Conservation (phyloP, 2,888 invertebrate species). For the Drosophila affinis region DNA sequence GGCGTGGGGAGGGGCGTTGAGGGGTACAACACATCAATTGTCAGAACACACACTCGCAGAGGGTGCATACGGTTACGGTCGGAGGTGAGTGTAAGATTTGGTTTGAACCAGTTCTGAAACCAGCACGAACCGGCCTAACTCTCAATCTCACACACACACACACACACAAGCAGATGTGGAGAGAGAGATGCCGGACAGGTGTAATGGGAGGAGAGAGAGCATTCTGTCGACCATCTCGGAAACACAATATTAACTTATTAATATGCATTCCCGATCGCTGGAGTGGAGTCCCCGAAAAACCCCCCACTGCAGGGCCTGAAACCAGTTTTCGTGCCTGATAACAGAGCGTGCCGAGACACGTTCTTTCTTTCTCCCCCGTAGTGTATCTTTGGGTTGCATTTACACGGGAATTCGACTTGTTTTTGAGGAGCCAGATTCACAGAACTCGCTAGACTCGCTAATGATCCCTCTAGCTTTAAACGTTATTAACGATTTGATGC, state of each 20-base stretch:
- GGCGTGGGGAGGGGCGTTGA: background rate
- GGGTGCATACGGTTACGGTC: conserved; percentile 51
- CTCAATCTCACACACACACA: background rate
- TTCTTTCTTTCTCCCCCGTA: background rate
- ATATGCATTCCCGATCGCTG: conserved; percentile 4
- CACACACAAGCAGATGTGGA: background rate
- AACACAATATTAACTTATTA: conserved; percentile 20
- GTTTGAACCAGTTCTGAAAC: conserved; percentile 54
- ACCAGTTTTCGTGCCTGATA: conserved; percentile 35
- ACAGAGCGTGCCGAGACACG: conserved; percentile 15
- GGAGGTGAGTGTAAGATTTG: conserved; percentile 43
- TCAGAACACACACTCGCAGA: background rate
- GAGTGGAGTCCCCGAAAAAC: conserved; percentile 8
- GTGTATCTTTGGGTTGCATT: conserved; percentile 27
- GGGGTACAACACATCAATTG: conserved; percentile 44
- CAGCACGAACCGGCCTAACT: conserved; percentile 23
- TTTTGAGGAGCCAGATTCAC: conserved; percentile 10
- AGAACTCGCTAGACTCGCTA: conserved; percentile 32
- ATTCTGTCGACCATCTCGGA: conserved; percentile 18
- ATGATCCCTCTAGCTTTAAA: conserved; percentile 37
- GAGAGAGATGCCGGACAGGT: conserved; percentile 5
- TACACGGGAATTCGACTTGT: conserved; percentile 18
- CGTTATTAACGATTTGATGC: conserved; percentile 49
- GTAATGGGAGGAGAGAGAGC: background rate
- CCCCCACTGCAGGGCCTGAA: conserved; percentile 7